Base-by-base conservation (phyloP, 2,797 vertebrate genomes). In the Enteromius anoplus region DNA sequence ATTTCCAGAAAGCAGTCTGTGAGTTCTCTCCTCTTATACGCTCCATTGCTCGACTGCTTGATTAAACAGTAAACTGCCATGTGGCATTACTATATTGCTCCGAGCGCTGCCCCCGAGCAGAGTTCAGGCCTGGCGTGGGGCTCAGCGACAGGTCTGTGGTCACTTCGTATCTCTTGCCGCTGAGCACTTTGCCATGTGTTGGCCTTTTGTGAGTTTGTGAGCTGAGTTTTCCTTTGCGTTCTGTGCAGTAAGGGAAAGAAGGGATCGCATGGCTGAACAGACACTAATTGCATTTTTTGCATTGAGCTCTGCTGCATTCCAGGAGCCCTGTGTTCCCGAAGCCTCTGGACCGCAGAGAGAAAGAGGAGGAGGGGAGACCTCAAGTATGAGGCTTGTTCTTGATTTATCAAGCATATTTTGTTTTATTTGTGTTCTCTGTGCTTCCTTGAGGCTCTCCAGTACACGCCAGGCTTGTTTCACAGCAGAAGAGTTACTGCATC, bases 171-270 rank as follows among this genome's bases (percentile, higher is more conserved):
- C 90, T 92, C 91, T 34, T 86, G 87, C 89, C 80, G 21, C 85
- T 91, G 89, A 93, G 91, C 90, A 88, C 85, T 89, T 84, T 9
- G 79, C 92, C 92, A 92, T 90, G 91, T 93, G 93, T 92, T 90
- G 82, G 89, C 86, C 88, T 92, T 83, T 90, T 87, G 90, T 88
- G 88, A 87, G 87, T 85, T 84, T 87, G 85, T 86, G 78, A 60
- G 90, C 87, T 86, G 84, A 64, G 65, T 78, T 90, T 91, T 90
- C 88, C 88, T 86, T 89, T 86, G 91, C 88, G 87, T 92, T 91
- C 88, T 86, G 84, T 21, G 85, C 87, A 90, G 91, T 90, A 88
- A 88, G 89, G 89, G 88, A 86, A 75, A 82, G 75, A 47, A 85
- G 83, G 87, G 91, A 85, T 79, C 68, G 75, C 84, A 89, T 64